These are phyloP conservation scores for Smutsia temminckii DNA, from an alignment of 2,797 vertebrate species.

Conservation along the genomic window DNA sequence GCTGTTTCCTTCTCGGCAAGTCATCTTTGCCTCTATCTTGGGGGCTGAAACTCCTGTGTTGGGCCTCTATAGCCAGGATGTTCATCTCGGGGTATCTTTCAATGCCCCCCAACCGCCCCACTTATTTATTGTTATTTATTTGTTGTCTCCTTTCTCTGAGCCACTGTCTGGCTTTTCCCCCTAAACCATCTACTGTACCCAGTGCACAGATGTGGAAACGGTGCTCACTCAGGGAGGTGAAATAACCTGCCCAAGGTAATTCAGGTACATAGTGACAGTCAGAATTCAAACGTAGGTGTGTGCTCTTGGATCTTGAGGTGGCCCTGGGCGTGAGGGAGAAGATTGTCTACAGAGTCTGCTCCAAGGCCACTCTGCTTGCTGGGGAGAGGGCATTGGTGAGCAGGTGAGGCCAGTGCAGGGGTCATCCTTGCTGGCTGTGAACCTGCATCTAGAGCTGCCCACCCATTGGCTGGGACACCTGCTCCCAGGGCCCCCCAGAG, in stretches of 20 bases:
- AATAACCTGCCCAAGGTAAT: not conserved
- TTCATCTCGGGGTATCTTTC: not conserved
- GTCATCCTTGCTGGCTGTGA: not conserved
- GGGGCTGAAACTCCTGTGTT: not conserved
- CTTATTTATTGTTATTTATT: not conserved
- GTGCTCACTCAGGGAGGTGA: not conserved
- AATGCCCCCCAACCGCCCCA: not conserved
- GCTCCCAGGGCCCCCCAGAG: not conserved
- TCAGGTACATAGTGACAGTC: not conserved
- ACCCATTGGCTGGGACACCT: not conserved
- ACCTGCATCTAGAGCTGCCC: not conserved
- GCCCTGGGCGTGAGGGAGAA: not conserved
- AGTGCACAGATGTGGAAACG: not conserved
- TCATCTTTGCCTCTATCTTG: not conserved
- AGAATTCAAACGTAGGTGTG: not conserved
- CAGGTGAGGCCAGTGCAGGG: not conserved
- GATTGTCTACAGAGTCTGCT: not conserved
- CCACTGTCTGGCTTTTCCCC: not conserved
- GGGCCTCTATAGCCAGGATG: not conserved
- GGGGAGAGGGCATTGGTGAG: rapidly evolving
- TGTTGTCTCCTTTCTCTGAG: not conserved
- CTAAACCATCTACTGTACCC: not conserved
- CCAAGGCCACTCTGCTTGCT: not conserved
- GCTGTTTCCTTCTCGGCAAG: not conserved
- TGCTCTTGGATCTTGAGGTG: not conserved